Evolutionary conservation across 2,113 vertebrate genomes (phyloP).

Genomic region (Rhabdornis inornatus): DNA sequence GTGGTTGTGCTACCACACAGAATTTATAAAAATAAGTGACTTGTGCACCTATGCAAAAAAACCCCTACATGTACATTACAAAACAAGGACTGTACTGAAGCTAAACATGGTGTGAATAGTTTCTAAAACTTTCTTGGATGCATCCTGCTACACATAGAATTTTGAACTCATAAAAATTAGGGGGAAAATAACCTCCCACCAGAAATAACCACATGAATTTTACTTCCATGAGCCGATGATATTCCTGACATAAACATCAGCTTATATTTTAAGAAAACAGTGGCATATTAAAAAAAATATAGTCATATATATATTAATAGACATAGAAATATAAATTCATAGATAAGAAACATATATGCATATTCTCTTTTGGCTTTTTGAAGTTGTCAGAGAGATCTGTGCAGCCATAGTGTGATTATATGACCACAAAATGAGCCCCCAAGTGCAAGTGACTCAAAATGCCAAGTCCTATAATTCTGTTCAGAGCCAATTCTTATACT

Average conservation of each 20-base stretch:
- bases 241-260: not conserved
- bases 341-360: not conserved
- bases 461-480: not conserved
- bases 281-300: not conserved
- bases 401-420: not conserved
- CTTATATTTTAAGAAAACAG: not conserved
- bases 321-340: no score
- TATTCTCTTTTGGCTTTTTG: not conserved
- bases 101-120: not conserved
- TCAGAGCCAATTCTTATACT: not conserved
- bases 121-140: not conserved
- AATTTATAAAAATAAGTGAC: not conserved
- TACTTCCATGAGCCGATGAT: not conserved
- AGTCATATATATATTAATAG: no score
- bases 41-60: not conserved
- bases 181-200: not conserved
- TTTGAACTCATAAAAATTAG: not conserved
- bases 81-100: not conserved
- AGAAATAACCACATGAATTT: not conserved
- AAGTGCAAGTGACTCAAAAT: not conserved
- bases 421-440: not conserved
- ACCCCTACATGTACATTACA: fast-evolving
- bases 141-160: fast-evolving
- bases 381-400: not conserved
- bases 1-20: not conserved